Evolutionary conservation across 1,140 invertebrate species (phyloP), one percentile per base, ranked within the genome.

Genomic region (Penaeus indicus): DNA sequence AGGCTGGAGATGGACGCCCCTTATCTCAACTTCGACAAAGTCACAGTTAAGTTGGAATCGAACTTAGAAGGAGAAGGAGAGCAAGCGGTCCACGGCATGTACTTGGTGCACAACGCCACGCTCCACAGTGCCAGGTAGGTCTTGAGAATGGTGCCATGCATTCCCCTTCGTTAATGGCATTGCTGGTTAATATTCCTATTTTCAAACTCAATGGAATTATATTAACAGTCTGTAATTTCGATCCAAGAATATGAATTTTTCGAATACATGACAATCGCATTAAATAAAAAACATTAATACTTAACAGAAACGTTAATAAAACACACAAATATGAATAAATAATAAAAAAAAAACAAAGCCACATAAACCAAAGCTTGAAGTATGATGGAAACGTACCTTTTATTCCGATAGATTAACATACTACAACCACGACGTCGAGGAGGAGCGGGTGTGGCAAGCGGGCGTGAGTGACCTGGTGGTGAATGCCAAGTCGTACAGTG

Each of bases 41-140:
- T 77, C 10, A 69, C 62, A n/a, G 60, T 54, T 7, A 10, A 63
- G 67, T 18, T 88, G 72, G 86, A 88, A 22, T 54, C 81, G 32
- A 16, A 38, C 18, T 32, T 21, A 18, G 86, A 88, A 16, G 32
- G 27, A 25, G 32, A 32, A 4, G 81, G 80, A 78, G 81, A 77
- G 47, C 81, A 88, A 18, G 69, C 80, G 21, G 69, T 88, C 10
- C 60, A 77, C 4, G 7, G 78, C 25, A 61, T 32, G 22, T 77
- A 83, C 32, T 69, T 60, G 11, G 21, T 77, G 27, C 80, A 77
- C 7, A 88, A 84, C 60, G 42, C 54, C 21, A 88, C 72, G 3
- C 7, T 88, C 42, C 86, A 88, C n/a, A 88, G 80, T 67, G 86
- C 86, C 25, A 88, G 72, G 86, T 88, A 25, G 67, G 62, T 42